Percentiles rank a stretch among this genome's conserved stretches.
Evolutionary conservation across 2,797 vertebrate species (phyloP).

Genomic region (Anguilla megastoma): DNA sequence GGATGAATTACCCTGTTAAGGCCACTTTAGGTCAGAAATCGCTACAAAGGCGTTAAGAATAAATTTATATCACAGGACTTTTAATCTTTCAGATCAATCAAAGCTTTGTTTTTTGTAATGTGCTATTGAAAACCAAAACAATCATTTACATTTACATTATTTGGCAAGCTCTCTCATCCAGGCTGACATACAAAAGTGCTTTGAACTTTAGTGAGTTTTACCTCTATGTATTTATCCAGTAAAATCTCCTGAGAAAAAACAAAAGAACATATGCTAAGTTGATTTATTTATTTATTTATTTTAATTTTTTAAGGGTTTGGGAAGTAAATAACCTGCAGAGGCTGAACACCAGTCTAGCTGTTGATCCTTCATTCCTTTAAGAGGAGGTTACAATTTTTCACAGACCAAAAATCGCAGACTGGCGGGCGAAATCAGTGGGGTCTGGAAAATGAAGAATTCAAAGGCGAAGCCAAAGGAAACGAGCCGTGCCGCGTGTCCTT

Average conservation of each 20-base stretch:
- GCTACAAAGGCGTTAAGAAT: background rate
- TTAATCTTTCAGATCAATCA: background rate
- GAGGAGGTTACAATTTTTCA: background rate
- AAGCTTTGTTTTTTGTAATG: background rate
- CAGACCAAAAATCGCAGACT: background rate
- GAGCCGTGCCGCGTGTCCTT: background rate
- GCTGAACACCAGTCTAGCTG: background rate
- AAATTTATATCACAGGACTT: background rate
- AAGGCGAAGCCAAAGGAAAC: background rate
- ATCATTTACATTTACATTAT: background rate
- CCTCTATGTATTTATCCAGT: background rate
- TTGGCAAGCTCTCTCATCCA: background rate
- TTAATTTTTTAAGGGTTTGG: background rate
- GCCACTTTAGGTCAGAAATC: background rate
- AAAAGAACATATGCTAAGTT: background rate
- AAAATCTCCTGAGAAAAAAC: background rate
- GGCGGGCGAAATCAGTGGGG: background rate
- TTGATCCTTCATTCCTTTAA: background rate
- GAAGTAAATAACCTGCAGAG: background rate
- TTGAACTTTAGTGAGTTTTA: background rate
- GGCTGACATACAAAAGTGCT: background rate
- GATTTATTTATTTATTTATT: background rate
- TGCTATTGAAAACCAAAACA: background rate
- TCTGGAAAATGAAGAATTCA: background rate
- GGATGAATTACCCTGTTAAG: background rate